Percentiles rank a stretch among this genome's conserved stretches.
Evolutionary conservation across 2,888 invertebrate species (phyloP).

Genomic region (Leptinotarsa peninsularis): DNA sequence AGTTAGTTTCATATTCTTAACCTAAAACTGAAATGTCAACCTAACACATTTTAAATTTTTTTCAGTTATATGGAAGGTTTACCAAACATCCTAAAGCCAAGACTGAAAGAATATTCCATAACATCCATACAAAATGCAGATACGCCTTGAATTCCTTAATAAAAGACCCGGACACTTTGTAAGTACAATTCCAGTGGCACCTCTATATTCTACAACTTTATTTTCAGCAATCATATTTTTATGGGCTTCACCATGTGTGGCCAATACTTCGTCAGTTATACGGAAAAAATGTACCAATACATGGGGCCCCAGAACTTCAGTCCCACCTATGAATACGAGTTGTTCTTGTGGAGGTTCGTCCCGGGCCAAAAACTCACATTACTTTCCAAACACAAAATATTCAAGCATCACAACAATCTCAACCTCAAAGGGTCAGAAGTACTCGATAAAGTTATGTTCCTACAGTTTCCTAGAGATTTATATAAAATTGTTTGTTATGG

Average conservation of each 20-base stretch:
- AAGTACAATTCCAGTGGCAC: conserved; percentile 47
- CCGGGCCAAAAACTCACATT: conserved; percentile 61
- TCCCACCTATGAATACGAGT: conserved; percentile 60
- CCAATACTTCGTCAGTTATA: conserved; percentile 91
- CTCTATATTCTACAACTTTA: conserved; percentile 29
- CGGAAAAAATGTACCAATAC: conserved; percentile 56
- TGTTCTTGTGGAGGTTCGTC: conserved; percentile 64
- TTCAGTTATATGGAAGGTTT: conserved; percentile 63
- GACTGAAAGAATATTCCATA: conserved; percentile 64
- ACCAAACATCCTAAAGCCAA: conserved; percentile 62
- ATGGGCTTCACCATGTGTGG: conserved; percentile 97
- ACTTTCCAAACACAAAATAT: conserved; percentile 63
- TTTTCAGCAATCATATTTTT: conserved; percentile 85
- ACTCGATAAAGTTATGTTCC: conserved; percentile 73
- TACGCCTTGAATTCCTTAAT: conserved; percentile 56
- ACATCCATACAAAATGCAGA: conserved; percentile 62
- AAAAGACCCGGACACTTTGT: conserved; percentile 56
- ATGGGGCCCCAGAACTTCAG: conserved; percentile 49
- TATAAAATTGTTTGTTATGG: conserved; percentile 77
- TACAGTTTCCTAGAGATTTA: conserved; percentile 78
- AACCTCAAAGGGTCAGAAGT: conserved; percentile 56
- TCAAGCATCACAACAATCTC: conserved; percentile 55
- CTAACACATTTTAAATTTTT: conserved; percentile 47
- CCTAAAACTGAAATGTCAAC: conserved; percentile 52
- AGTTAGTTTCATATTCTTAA: conserved; percentile 54